Percentiles rank a stretch among this genome's conserved stretches.
Evolutionary conservation across 2,797 vertebrate species (phyloP).

Genomic region (Urocyon cinereoargenteus): DNA sequence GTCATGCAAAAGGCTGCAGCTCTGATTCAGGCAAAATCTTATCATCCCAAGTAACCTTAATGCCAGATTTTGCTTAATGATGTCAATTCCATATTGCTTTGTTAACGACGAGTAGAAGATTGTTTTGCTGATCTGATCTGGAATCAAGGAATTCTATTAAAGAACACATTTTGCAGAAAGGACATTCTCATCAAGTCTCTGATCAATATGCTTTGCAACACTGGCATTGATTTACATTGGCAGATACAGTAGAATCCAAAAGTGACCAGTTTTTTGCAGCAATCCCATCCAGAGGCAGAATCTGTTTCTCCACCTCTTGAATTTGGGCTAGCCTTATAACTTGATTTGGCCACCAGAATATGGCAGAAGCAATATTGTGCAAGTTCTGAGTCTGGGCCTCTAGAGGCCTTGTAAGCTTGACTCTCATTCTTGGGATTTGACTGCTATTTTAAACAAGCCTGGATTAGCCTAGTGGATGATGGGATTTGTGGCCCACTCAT

Average conservation of each 20-base stretch:
- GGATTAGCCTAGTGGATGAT: not conserved
- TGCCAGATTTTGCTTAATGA: slow-evolving; percentile 56
- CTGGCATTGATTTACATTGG: not conserved
- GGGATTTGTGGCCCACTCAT: not conserved
- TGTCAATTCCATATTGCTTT: not conserved
- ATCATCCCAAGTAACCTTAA: slow-evolving; percentile 1
- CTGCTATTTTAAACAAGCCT: not conserved
- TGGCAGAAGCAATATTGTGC: not conserved
- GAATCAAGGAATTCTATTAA: slow-evolving; percentile 45
- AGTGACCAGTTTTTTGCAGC: not conserved
- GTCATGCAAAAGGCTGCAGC: not conserved
- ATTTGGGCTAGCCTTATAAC: not conserved
- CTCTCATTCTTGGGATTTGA: not conserved
- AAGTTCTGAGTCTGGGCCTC: slow-evolving; percentile 4
- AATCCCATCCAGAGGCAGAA: not conserved
- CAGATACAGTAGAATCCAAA: not conserved
- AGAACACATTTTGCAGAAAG: slow-evolving; percentile 37
- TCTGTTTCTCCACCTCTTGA: not conserved
- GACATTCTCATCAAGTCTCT: not conserved
- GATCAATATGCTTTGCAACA: slow-evolving; percentile 8
- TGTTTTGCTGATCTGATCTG: slow-evolving; percentile 56
- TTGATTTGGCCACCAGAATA: not conserved
- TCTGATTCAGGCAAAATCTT: slow-evolving; percentile 59
- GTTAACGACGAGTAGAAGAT: slow-evolving; percentile 23
- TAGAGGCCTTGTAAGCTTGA: not conserved